Evolutionary conservation across 2,888 invertebrate species (phyloP), one percentile per base, ranked within the genome.

Genomic region (Parnassius glacialis): DNA sequence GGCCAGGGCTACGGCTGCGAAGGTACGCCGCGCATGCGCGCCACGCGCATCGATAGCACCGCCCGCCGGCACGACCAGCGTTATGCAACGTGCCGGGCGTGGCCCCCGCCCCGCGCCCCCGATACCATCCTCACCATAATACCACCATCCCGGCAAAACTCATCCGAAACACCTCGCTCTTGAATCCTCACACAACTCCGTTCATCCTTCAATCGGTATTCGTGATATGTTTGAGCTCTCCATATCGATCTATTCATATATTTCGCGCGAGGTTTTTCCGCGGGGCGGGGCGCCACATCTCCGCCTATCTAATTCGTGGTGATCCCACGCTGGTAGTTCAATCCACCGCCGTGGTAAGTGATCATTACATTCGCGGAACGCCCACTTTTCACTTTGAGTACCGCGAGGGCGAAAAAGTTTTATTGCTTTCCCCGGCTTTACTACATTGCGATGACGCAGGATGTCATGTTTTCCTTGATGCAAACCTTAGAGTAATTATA

Each of bases 1-100:
- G 98, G 98, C 92, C 99, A 99, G 94, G 99, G 99, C 93, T 98
- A 97, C 94, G 97, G 98, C 90, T 99, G 99, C 94, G 99, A 99
- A 97, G 98, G 99, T 99, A 93, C 92, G 93, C 84, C 76, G 70
- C 87, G 85, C 87, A 87, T 87, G 86, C 88, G 88, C 90, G 87
- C 85, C 81, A 76, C 80, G 78, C 73, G 83, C 79, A 78, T 85
- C 84, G 85, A 89, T 85, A 88, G 86, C 87, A 81, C 83, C 78
- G 76, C 79, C 74, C 77, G 81, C 76, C 79, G 75, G 84, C 88
- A 85, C 88, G 85, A 86, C 81, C 88, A 87, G 80, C 80, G 78
- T 80, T 78, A 80, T 82, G 81, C 81, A 79, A 84, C 89, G 87
- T 86, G 78, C 86, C 92, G 90, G 89, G 87, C 88, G 90, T 92